Conservation (phyloP, 2,888 invertebrate genomes). For the Spilosoma lubricipeda region DNA sequence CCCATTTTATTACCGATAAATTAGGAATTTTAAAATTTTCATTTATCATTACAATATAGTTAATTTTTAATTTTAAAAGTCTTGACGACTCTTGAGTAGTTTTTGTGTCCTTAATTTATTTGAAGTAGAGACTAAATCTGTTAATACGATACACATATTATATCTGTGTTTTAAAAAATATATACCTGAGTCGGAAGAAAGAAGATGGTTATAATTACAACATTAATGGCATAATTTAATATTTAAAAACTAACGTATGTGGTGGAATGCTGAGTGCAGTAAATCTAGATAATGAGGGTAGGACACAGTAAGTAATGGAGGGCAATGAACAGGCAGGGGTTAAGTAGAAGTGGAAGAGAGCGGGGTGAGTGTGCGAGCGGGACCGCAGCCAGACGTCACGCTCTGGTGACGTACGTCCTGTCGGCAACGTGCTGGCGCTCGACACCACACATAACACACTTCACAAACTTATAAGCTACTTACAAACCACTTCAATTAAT, state of each 20-base stretch:
- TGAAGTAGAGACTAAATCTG: background rate
- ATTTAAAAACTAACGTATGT: slow-evolving; percentile 12
- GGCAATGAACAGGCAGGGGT: slow-evolving; percentile 69
- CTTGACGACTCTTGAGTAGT: background rate
- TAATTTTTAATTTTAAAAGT: background rate
- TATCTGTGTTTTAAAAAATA: background rate
- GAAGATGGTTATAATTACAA: background rate
- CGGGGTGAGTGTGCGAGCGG: slow-evolving; percentile 58
- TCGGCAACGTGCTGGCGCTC: slow-evolving; percentile 60
- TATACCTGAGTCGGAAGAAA: background rate
- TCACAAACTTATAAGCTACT: slow-evolving; percentile 12
- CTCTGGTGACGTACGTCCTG: slow-evolving; percentile 75
- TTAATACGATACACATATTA: background rate
- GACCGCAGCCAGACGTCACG: slow-evolving; percentile 71
- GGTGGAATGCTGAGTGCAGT: slow-evolving; percentile 37
- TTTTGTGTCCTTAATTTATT: background rate
- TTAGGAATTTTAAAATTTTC: background rate
- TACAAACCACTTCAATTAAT: background rate
- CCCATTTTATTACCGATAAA: background rate
- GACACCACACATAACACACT: slow-evolving; percentile 14
- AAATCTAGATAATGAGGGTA: slow-evolving; percentile 66
- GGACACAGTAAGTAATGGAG: slow-evolving; percentile 57
- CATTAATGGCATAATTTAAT: background rate
- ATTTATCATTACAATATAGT: background rate
- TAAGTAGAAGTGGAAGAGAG: slow-evolving; percentile 57